These are phyloP conservation scores for Pomacea canaliculata DNA, from an alignment of 2,888 invertebrate genomes.

Conservation along the genomic window DNA sequence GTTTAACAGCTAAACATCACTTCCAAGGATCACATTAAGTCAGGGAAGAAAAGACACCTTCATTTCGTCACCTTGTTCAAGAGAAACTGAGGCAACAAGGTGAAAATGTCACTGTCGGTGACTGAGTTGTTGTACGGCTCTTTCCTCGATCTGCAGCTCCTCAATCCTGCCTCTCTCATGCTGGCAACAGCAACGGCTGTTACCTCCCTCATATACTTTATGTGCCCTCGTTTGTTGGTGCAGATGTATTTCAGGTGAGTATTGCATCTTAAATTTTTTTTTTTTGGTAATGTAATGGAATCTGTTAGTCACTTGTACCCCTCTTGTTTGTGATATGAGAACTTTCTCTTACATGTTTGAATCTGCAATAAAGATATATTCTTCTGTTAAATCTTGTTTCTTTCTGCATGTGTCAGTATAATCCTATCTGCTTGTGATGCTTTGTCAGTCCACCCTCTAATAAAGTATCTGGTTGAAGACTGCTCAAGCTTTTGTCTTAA, in stretches of 20 bases:
- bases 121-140: conserved; percentile 9
- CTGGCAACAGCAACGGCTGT: conserved; percentile 28
- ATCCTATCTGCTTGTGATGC: too few species aligned
- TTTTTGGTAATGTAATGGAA: not conserved
- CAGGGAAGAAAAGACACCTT: too few species aligned
- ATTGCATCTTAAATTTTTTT: not conserved
- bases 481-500: not conserved
- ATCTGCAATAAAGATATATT: too few species aligned
- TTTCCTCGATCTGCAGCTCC: conserved; percentile 5
- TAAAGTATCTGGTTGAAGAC: not conserved
- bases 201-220: conserved; percentile 32
- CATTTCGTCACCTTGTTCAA: too few species aligned
- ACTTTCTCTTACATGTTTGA: too few species aligned
- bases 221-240: conserved; percentile 32
- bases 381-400: too few species aligned
- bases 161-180: conserved; percentile 31
- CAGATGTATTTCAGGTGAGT: conserved; percentile 35
- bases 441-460: not conserved
- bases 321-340: too few species aligned
- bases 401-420: too few species aligned
- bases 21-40: too few species aligned
- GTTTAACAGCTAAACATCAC: too few species aligned
- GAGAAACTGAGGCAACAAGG: not conserved
- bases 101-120: not conserved
- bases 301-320: not conserved